Percentiles rank a stretch among this genome's conserved stretches.
phyloP scores from a whole-genome alignment of 2,888 invertebrate species.

The Protophormia terraenovae region DNA sequence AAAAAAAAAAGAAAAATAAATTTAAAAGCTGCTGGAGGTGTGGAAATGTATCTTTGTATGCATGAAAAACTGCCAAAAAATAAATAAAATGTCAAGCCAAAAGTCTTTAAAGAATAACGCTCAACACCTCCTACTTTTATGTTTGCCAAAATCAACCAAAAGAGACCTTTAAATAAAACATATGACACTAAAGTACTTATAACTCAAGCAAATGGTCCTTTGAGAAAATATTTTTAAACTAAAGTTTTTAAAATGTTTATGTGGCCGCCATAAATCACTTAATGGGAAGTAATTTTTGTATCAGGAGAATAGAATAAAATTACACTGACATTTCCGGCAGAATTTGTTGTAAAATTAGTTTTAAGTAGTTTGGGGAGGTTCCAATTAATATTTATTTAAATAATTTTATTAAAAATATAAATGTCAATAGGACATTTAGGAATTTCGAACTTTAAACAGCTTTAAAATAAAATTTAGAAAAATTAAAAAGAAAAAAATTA shows the following conservation, averaged over 20 bases:
- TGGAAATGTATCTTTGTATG: neutral
- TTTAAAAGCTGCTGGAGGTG: neutral
- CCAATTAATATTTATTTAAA: neutral
- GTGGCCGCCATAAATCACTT: conserved; percentile 33
- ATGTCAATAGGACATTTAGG: no score
- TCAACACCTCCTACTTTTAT: neutral
- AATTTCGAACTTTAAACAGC: no score
- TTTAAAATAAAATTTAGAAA: no score
- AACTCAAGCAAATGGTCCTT: neutral
- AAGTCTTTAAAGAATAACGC: conserved; percentile 52
- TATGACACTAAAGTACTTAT: conserved; percentile 22
- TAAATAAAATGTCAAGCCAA: conserved; percentile 42
- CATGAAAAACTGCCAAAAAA: conserved; percentile 9
- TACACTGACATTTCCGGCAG: neutral
- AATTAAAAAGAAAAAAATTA: no score
- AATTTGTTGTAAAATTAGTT: neutral
- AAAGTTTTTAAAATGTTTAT: neutral
- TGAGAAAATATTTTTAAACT: conserved; percentile 5
- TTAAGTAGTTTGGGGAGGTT: neutral
- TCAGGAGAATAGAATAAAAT: neutral
- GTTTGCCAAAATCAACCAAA: neutral
- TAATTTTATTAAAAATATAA: neutral
- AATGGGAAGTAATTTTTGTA: neutral
- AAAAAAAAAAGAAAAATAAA: neutral
- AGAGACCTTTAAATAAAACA: conserved; percentile 29